Conservation (phyloP, 2,797 vertebrate species). For the Cossypha heuglini region DNA sequence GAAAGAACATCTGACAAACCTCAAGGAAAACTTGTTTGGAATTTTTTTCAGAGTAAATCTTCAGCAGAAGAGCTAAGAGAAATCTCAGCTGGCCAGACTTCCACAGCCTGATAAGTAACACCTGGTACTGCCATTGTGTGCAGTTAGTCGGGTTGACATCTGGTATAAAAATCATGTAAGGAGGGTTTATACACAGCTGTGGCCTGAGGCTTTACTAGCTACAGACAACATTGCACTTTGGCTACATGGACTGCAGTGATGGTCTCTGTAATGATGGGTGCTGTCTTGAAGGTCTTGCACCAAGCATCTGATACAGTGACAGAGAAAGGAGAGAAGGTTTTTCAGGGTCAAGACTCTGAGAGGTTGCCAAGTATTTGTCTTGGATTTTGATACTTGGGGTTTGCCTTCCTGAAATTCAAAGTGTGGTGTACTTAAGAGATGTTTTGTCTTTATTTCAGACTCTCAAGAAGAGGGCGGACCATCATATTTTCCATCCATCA, state of each 20-base stretch:
- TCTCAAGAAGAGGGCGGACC: conserved; percentile 55
- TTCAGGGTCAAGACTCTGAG: background rate
- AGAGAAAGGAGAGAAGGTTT: background rate
- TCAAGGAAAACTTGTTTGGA: background rate
- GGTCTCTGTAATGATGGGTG: background rate
- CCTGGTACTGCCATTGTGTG: background rate
- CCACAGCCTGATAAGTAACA: background rate
- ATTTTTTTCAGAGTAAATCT: background rate
- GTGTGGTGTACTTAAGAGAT: background rate
- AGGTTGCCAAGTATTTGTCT: background rate
- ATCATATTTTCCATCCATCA: conserved; percentile 61
- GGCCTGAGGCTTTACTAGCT: background rate
- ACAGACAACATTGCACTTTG: background rate
- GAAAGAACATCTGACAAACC: background rate
- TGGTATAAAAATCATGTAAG: background rate
- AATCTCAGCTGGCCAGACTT: background rate
- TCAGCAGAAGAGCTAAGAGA: background rate
- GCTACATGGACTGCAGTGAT: background rate
- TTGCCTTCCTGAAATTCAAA: background rate
- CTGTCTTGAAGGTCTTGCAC: background rate
- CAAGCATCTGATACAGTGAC: background rate
- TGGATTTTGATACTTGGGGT: background rate
- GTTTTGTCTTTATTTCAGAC: conserved; percentile 40
- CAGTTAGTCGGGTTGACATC: background rate
- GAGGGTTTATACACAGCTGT: background rate